These are phyloP conservation scores for Heterotilapia buettikoferi DNA, from an alignment of 2,113 vertebrate genomes.

Conservation along the genomic window DNA sequence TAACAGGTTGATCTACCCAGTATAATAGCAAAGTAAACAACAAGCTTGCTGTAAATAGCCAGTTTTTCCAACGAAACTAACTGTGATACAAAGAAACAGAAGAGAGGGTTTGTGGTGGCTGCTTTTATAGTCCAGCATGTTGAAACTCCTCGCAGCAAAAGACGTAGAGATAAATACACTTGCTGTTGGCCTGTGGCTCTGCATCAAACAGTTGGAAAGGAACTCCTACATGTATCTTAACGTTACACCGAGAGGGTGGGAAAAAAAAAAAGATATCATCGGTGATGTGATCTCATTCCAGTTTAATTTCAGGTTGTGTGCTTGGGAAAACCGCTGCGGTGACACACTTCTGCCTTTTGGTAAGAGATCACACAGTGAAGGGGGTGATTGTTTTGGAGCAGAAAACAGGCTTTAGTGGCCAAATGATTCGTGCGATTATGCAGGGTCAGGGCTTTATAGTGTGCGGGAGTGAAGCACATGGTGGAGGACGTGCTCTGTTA, in stretches of 20 bases:
- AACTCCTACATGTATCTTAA: background rate
- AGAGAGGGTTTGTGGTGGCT: background rate
- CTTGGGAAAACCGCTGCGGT: background rate
- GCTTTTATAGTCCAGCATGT: background rate
- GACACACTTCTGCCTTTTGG: background rate
- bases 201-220: background rate
- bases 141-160: background rate
- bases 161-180: background rate
- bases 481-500: background rate
- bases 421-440: background rate
- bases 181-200: background rate
- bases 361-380: background rate
- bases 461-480: background rate
- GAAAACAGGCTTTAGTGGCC: background rate
- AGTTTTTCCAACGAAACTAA: background rate
- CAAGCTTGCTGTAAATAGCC: background rate
- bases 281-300: background rate
- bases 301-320: background rate
- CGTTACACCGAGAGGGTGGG: background rate
- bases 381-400: constrained; percentile 1
- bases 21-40: background rate
- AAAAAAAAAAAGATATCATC: rapidly evolving
- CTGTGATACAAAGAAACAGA: background rate
- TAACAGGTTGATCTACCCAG: background rate
- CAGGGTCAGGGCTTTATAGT: background rate